Evolutionary conservation across 2,113 vertebrate genomes (phyloP).

Genomic region (Antidorcas marsupialis): DNA sequence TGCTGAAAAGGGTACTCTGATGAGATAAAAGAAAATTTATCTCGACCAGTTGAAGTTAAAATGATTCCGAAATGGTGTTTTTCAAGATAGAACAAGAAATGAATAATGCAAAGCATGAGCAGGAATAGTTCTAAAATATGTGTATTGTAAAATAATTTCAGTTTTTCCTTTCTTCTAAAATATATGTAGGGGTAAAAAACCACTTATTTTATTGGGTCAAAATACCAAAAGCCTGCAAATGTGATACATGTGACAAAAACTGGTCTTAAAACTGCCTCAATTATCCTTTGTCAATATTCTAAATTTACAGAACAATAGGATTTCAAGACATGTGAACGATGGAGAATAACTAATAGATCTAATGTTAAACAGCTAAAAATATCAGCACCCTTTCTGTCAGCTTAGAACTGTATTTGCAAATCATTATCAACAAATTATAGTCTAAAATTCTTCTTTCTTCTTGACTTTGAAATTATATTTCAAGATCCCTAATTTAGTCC

Average conservation of each 20-base stretch:
- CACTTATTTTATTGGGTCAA: background rate
- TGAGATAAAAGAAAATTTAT: background rate
- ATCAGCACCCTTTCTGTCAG: background rate
- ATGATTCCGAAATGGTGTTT: background rate
- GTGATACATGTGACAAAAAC: background rate
- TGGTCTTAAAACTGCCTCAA: constrained; percentile 21
- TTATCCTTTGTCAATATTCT: constrained; percentile 41
- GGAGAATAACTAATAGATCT: constrained; percentile 28
- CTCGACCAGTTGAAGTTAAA: background rate
- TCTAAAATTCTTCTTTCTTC: constrained; percentile 41
- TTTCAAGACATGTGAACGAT: constrained; percentile 51
- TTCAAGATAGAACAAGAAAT: background rate
- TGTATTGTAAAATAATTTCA: background rate
- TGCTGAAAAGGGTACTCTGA: background rate
- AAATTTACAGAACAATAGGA: constrained; percentile 32
- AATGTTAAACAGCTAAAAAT: constrained; percentile 34
- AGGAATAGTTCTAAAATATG: background rate
- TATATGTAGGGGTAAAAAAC: background rate
- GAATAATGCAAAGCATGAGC: background rate
- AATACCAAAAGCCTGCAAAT: background rate
- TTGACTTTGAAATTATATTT: constrained; percentile 54
- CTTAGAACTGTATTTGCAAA: constrained; percentile 49
- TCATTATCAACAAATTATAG: constrained; percentile 43
- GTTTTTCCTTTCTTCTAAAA: background rate
- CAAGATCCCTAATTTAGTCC: constrained; percentile 2